These are phyloP conservation scores for Epizoanthus ramosus DNA, from an alignment of 92 coral and sea anemone species.

Conservation along the genomic window DNA sequence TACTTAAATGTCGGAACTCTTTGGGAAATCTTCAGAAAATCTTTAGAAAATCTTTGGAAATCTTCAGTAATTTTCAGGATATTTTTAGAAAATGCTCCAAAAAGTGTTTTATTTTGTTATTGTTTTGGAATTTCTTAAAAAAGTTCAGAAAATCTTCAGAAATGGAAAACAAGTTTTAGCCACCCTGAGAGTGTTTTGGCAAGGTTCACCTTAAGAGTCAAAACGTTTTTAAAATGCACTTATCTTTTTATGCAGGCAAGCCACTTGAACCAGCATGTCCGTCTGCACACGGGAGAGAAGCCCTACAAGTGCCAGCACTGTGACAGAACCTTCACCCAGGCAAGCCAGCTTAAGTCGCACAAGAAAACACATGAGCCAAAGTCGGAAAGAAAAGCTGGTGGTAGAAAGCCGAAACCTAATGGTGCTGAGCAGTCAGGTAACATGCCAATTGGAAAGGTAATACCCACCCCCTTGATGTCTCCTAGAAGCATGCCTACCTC, in stretches of 20 bases:
- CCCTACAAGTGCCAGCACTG: constrained; percentile 94
- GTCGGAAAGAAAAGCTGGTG: constrained; percentile 63
- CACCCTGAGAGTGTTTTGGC: too few relatives aligned
- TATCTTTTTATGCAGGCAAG: constrained; percentile 77
- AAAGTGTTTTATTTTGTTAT: too few relatives aligned
- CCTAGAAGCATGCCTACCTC: constrained; percentile 3
- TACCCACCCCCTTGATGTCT: constrained; percentile 4
- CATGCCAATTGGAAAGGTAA: background rate
- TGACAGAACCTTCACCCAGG: constrained; percentile 94
- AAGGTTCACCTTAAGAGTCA: background rate
- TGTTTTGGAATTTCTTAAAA: too few relatives aligned
- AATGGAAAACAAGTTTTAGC: too few relatives aligned
- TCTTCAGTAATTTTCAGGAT: too few relatives aligned
- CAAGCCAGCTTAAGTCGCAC: constrained; percentile 97
- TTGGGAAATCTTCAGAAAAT: too few relatives aligned
- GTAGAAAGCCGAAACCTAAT: constrained; percentile 8
- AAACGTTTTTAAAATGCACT: background rate
- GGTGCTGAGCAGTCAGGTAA: background rate
- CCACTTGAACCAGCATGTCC: constrained; percentile 95
- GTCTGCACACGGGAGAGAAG: constrained; percentile 98
- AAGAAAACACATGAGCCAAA: constrained; percentile 96
- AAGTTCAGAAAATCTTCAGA: too few relatives aligned
- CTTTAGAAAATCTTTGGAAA: too few relatives aligned
- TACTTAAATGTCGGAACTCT: too few relatives aligned
- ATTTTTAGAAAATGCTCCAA: too few relatives aligned